Conservation (phyloP, 1,140 invertebrate genomes). For the Pseudobourletiella spinata region DNA sequence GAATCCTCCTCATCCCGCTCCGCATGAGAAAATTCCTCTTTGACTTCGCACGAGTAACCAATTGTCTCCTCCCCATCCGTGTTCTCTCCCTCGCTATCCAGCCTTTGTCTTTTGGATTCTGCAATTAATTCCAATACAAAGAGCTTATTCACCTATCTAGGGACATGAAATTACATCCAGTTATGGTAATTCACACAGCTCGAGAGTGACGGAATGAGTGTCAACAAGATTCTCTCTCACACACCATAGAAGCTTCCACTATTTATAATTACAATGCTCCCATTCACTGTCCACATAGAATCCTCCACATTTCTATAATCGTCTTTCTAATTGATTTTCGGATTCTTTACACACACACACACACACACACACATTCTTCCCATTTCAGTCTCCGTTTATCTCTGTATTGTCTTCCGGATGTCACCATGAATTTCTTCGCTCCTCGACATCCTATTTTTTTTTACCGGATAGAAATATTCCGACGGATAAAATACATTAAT, state of each 20-base stretch:
- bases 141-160: slow-evolving; percentile 3
- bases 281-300: neutral
- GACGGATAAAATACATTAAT: no score
- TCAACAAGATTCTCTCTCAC: neutral
- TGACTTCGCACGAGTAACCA: slow-evolving; percentile 12
- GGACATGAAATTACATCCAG: no score
- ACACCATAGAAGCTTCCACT: neutral
- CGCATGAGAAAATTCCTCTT: neutral
- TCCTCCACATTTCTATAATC: slow-evolving; percentile 1
- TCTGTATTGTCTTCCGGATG: no score
- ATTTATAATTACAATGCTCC: neutral
- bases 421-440: no score
- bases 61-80: slow-evolving; percentile 26
- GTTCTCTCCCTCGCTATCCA: slow-evolving; percentile 25
- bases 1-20: slow-evolving; percentile 14
- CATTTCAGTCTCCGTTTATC: neutral
- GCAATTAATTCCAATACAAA: slow-evolving; percentile 24
- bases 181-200: no score
- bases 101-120: slow-evolving; percentile 32
- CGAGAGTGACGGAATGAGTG: neutral
- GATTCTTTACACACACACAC: neutral
- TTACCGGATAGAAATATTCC: no score
- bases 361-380: neutral
- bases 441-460: no score
- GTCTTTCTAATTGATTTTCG: slow-evolving; percentile 4